Base-by-base conservation (phyloP, 2,888 invertebrate genomes). In the Chloromyia formosa region DNA sequence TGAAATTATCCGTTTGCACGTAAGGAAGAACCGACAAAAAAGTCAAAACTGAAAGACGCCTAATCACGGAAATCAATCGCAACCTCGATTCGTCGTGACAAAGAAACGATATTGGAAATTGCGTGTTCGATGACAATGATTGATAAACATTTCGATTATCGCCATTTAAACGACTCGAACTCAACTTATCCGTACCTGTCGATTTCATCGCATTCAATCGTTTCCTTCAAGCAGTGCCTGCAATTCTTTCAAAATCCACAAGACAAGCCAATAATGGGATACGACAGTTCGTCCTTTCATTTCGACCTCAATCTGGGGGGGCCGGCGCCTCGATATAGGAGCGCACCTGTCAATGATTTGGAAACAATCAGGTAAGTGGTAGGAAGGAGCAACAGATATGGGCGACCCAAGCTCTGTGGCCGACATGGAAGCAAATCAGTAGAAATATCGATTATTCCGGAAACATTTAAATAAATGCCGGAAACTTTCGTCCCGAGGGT, bases 91-190 rank as follows among this genome's bases (percentile, higher is more conserved):
- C 22, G 22, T 5, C 7, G 16, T 40, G 18, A n/a, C 5, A 16
- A n/a, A n/a, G 49, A 49, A n/a, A n/a, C 49, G 49, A 49, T 49
- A 7, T 49, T 49, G 10, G 1, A 22, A 49, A 66, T 66, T 49
- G 66, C 66, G 49, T 66, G 66, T 49, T 66, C 66, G 66, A 49
- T 66, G 66, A 66, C 66, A 66, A 66, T 66, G 66, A 66, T 66
- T 66, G 66, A 66, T 66, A 66, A 66, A 66, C 66, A 66, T 66
- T 66, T 66, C 66, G 66, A 66, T 66, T 66, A 66, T 66, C 66
- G 66, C 22, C 66, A 66, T 35, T 66, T 66, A 66, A 66, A 66
- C 23, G 45, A 22, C 66, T 66, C 49, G 66, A 49, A 49, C 10
- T 9, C 14, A 66, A 45, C 45, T 66, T 66, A 35, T 40, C 35